Percentiles rank a stretch among this genome's conserved stretches.
phyloP scores from a whole-genome alignment of 1,140 invertebrate species.

The Eurosta solidaginis region DNA sequence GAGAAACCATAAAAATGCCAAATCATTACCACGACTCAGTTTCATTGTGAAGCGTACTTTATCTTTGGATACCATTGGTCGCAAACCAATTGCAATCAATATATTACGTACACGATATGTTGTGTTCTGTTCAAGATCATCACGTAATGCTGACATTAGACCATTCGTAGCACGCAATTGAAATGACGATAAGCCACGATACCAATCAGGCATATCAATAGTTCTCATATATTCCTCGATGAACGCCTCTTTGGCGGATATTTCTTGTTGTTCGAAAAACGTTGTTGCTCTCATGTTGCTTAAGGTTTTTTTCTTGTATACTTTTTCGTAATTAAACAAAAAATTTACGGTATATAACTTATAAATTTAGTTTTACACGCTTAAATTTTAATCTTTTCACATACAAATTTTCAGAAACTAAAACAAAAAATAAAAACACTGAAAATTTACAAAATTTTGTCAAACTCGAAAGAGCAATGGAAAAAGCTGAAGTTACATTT shows the following conservation, averaged over 20 bases:
- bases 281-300: too few species aligned
- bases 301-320: too few species aligned
- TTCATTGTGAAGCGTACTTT: slow-evolving; percentile 41
- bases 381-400: neutral
- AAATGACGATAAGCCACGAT: slow-evolving; percentile 42
- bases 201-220: slow-evolving; percentile 46
- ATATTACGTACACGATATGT: slow-evolving; percentile 38
- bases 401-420: neutral
- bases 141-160: slow-evolving; percentile 41
- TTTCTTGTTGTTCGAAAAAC: too few species aligned
- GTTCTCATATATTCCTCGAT: neutral
- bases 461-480: too few species aligned
- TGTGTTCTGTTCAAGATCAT: slow-evolving; percentile 50
- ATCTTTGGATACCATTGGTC: slow-evolving; percentile 38
- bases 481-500: too few species aligned
- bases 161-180: slow-evolving; percentile 37
- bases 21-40: slow-evolving; percentile 48
- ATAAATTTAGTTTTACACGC: neutral
- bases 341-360: neutral
- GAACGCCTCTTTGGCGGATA: neutral
- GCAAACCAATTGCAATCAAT: slow-evolving; percentile 39
- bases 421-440: neutral
- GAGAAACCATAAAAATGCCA: slow-evolving; percentile 53
- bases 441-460: too few species aligned
- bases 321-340: too few species aligned